Conservation (phyloP, 1,140 invertebrate genomes). For the Eupeodes corollae region DNA sequence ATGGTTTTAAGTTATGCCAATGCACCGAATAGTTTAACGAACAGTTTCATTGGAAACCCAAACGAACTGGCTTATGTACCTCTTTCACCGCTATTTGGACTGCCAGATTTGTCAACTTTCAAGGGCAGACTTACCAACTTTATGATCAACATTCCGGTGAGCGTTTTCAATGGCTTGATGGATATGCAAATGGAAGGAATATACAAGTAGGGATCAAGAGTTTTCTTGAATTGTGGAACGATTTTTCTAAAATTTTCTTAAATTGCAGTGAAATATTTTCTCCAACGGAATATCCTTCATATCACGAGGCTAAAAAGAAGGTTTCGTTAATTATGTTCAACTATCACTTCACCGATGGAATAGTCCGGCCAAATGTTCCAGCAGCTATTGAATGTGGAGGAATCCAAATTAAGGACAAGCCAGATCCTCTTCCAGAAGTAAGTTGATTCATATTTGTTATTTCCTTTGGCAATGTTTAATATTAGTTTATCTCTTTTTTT, state of each 20-base stretch:
- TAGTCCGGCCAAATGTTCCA: constrained; percentile 20
- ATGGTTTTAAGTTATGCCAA: constrained; percentile 20
- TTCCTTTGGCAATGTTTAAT: neutral
- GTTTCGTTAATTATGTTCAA: constrained; percentile 15
- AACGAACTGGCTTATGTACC: constrained; percentile 20
- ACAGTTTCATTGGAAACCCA: constrained; percentile 20
- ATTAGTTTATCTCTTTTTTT: constrained; percentile 9
- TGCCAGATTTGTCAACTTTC: neutral
- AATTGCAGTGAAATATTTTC: constrained; percentile 5
- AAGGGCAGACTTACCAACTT: neutral
- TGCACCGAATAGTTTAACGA: constrained; percentile 5
- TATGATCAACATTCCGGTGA: neutral
- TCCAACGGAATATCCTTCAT: constrained; percentile 6
- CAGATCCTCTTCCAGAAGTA: constrained; percentile 25
- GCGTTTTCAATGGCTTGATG: constrained; percentile 2
- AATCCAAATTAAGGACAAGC: constrained; percentile 24
- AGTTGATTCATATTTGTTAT: constrained; percentile 2
- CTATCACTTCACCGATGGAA: constrained; percentile 15
- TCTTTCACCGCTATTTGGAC: neutral
- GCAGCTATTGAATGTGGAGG: constrained; percentile 31
- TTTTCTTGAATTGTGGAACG: neutral
- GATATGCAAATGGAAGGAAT: neutral
- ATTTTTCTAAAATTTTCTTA: neutral
- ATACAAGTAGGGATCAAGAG: constrained; percentile 11
- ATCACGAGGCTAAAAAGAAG: constrained; percentile 3